A percentile compares a stretch with the other conserved stretches of the same genome.
Evolutionary conservation across 2,888 invertebrate species (phyloP).

Genomic region (Nysson spinosus): DNA sequence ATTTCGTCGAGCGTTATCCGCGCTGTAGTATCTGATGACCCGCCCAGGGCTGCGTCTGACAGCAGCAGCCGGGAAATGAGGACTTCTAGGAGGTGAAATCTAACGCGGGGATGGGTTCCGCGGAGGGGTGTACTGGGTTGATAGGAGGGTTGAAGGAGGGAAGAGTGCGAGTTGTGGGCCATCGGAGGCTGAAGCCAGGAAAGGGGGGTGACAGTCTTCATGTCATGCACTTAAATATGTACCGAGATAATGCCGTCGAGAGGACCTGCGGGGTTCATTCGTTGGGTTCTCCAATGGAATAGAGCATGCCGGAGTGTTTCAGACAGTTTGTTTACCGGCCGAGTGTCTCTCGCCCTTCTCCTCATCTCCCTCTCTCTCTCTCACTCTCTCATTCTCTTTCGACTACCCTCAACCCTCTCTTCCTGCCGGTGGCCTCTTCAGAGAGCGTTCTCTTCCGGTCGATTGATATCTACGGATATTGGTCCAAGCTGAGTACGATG

Average conservation of each 20-base stretch:
- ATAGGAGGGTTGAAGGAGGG: conserved; percentile 20
- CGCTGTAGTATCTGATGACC: conserved; percentile 74
- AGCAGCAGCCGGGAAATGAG: conserved; percentile 73
- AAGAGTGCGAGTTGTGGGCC: conserved; percentile 25
- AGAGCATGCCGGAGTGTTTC: conserved; percentile 72
- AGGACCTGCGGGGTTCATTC: conserved; percentile 61
- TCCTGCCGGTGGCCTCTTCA: conserved; percentile 31
- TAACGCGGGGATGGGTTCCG: conserved; percentile 55
- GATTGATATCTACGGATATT: conserved; percentile 51
- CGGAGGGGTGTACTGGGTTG: conserved; percentile 54
- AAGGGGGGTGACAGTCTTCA: conserved; percentile 66
- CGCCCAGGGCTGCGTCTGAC: conserved; percentile 76
- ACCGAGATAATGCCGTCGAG: conserved; percentile 74
- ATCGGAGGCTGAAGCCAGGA: conserved; percentile 29
- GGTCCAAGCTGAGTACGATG: conserved; percentile 15
- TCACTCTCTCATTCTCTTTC: conserved; percentile 11
- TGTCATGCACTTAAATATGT: conserved; percentile 75
- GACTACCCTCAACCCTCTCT: conserved; percentile 38
- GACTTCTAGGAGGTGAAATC: conserved; percentile 67
- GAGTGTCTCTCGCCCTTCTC: conserved; percentile 56
- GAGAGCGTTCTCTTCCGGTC: conserved; percentile 43
- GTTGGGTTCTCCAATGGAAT: conserved; percentile 68
- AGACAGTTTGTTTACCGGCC: conserved; percentile 75
- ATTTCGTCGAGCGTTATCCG: conserved; percentile 71
- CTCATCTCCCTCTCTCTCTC: conserved; percentile 29